Evolutionary conservation across 2,888 invertebrate genomes (phyloP), one percentile per base, ranked within the genome.

Genomic region (Anthoptus insignis): DNA sequence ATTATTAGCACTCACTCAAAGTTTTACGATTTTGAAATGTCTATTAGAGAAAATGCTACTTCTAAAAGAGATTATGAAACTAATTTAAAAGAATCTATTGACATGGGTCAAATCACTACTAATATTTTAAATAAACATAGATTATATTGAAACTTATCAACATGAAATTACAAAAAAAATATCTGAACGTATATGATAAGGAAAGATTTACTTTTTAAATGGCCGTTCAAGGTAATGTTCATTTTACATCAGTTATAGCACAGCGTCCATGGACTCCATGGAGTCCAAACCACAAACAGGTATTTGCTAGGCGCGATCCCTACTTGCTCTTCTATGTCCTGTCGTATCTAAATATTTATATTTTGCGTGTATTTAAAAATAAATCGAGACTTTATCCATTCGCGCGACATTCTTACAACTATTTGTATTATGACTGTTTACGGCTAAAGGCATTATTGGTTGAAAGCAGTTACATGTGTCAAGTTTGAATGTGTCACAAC

Each of bases 361-460:
- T 42, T n/a, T 24, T 47, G n/a, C 47, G 47, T n/a, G 22, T 24
- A 24, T 47, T 19, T 47, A 24, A 24, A 45, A 47, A 47, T 24
- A 24, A 47, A 47, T 47, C 42, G n/a, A 24, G 47, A n/a, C 24
- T 22, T 6, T 7, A 22, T 47, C 47, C 47, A 47, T 47, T 47
- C 47, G 24, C 47, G 24, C 24, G 47, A 5, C 9, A 24, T n/a
- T 8, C 47, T 47, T 47, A 47, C 47, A 24, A n/a, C n/a, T 47
- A 47, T 47, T 47, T 24, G 9, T 39, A 22, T 13, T n/a, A 47
- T 22, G 47, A 22, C 13, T 22, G 47, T 22, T 24, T 24, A 45
- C 19, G 47, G 47, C 47, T 47, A n/a, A 24, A 67, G 63, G 59
- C 65, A 65, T 29, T 67, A 14, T 49, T 53, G 59, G 42, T 53